Evolutionary conservation across 2,888 invertebrate species (phyloP).

Genomic region (Scaptomyza caliginosa): DNA sequence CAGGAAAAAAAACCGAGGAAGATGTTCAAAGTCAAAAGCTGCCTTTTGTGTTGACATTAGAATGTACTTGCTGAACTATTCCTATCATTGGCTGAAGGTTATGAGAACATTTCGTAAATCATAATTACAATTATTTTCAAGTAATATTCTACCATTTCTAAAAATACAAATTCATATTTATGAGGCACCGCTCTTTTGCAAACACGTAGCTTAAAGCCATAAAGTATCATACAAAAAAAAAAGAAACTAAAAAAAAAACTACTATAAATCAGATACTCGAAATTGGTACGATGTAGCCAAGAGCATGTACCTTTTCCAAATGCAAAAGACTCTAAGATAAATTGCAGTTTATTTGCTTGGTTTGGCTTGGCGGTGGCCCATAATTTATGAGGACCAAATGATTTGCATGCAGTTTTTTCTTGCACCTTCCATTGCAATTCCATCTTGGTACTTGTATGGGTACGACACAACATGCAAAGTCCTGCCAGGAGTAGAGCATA

Average conservation of each 20-base stretch:
- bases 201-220: neutral
- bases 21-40: conserved; percentile 24
- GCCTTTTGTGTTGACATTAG: conserved; percentile 21
- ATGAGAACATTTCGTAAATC: neutral
- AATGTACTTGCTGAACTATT: conserved; percentile 29
- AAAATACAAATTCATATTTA: neutral
- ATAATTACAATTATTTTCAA: neutral
- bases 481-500: conserved; percentile 25
- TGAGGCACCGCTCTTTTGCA: neutral
- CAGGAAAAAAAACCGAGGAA: neutral
- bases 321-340: conserved; percentile 44
- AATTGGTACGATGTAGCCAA: conserved; percentile 2
- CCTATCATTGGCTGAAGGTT: conserved; percentile 2
- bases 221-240: neutral
- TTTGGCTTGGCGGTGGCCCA: conserved; percentile 45
- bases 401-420: conserved; percentile 73
- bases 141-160: neutral
- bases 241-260: neutral
- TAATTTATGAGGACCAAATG: conserved; percentile 74
- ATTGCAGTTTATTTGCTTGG: conserved; percentile 70
- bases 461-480: neutral
- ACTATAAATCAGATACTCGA: conserved; percentile 11
- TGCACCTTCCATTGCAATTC: conserved; percentile 35
- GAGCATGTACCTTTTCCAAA: neutral
- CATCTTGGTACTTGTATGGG: conserved; percentile 7